A percentile compares a stretch with the other conserved stretches of the same genome.
Conservation (phyloP, 2,797 vertebrate genomes). For the Acanthis flammea region DNA sequence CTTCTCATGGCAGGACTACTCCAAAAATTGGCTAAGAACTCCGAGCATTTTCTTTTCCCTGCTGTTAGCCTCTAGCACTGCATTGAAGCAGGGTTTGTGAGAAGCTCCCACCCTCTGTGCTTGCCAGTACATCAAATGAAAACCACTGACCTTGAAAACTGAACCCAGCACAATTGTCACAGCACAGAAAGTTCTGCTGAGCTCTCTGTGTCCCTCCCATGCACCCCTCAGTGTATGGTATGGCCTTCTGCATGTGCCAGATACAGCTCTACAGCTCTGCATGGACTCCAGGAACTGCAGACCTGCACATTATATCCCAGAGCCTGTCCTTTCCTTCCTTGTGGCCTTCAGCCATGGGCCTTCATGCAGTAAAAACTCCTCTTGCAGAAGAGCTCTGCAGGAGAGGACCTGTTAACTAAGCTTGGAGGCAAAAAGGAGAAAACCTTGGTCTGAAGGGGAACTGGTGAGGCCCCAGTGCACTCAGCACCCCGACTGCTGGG, state of each 20-base stretch:
- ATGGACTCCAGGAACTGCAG: rapidly evolving
- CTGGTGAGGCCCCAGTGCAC: not conserved
- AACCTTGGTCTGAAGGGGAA: not conserved
- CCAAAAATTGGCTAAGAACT: not conserved
- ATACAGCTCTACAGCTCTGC: no score
- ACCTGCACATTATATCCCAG: not conserved
- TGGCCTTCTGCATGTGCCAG: not conserved
- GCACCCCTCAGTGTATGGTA: rapidly evolving
- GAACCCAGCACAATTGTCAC: not conserved
- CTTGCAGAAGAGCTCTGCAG: not conserved
- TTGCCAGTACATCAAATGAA: not conserved
- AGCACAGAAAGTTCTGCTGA: not conserved
- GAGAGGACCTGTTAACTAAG: not conserved
- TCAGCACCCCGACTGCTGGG: not conserved
- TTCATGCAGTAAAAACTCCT: not conserved
- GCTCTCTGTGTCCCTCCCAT: not conserved
- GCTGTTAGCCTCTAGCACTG: not conserved
- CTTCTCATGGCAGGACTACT: not conserved
- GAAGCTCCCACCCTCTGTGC: not conserved
- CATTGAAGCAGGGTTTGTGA: not conserved
- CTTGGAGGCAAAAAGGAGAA: not conserved
- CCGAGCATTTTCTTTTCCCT: not conserved
- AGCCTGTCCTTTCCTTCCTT: not conserved
- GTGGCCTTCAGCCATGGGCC: not conserved
- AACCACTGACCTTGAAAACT: not conserved